Evolutionary conservation across 37 sponge, comb jelly and placozoan genomes (phyloP).

Genomic region (Halichondria panicea): DNA sequence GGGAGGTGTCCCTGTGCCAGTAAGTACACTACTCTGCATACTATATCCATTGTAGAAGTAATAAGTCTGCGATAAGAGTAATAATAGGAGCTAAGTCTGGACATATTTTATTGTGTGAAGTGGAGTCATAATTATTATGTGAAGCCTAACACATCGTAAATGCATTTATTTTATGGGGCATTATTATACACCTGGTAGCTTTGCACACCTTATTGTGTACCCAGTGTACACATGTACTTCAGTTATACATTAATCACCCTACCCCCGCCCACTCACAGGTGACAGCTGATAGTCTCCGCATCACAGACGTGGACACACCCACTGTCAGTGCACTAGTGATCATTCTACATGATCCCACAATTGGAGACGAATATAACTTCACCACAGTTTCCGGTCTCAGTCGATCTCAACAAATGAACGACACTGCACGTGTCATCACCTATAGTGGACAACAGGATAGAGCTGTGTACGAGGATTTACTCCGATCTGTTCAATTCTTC

Average conservation of each 20-base stretch:
- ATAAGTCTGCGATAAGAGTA: too few species aligned
- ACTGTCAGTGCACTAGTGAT: conserved; percentile 7
- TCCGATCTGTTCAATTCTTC: conserved; percentile 15
- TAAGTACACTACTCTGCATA: not conserved
- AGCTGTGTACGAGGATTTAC: conserved; percentile 12
- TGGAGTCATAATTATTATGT: not conserved
- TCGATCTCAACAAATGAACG: not conserved
- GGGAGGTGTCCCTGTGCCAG: conserved; percentile 13
- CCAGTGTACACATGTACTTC: not conserved
- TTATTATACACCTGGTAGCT: not conserved
- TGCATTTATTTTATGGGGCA: too few species aligned
- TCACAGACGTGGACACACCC: conserved; percentile 53
- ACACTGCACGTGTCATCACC: not conserved
- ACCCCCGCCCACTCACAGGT: conserved; percentile 3
- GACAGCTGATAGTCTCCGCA: conserved; percentile 9
- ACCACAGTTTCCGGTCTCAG: not conserved
- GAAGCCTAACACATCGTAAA: too few species aligned
- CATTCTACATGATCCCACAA: not conserved
- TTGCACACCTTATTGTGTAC: not conserved
- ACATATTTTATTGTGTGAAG: not conserved
- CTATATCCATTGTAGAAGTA: not conserved
- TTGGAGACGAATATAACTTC: conserved; percentile 14
- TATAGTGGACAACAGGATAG: conserved; percentile 15
- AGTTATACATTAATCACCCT: too few species aligned
- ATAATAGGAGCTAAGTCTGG: not conserved